Evolutionary conservation across 2,888 invertebrate genomes (phyloP).

Genomic region (Pyrrhosoma nymphula): DNA sequence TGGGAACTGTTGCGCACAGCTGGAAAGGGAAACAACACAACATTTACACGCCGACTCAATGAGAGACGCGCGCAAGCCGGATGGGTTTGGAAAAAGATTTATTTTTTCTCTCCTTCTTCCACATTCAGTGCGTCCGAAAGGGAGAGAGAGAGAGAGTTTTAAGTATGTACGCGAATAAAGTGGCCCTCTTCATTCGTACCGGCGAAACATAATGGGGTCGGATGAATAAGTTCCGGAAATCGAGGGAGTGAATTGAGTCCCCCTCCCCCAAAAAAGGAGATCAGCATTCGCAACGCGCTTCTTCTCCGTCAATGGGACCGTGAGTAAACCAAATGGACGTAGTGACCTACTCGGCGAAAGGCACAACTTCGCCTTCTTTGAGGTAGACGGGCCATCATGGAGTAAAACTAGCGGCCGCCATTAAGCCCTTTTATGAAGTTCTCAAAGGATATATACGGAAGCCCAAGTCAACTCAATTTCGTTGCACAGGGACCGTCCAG

Average conservation of each 20-base stretch:
- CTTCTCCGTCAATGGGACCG: not conserved
- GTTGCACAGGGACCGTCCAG: not conserved
- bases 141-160: not conserved
- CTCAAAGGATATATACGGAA: not conserved
- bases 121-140: not conserved
- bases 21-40: slow-evolving; percentile 56
- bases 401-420: not conserved
- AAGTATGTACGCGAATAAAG: not conserved
- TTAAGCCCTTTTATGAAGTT: not conserved
- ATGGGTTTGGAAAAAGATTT: not conserved
- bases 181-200: not conserved
- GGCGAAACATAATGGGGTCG: not conserved
- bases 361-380: not conserved
- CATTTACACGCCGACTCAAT: slow-evolving; percentile 34
- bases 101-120: not conserved
- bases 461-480: not conserved
- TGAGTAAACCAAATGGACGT: not conserved
- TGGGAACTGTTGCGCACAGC: slow-evolving; percentile 47
- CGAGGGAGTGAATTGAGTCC: slow-evolving; percentile 10
- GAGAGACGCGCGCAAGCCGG: not conserved
- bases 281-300: not conserved
- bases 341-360: not conserved
- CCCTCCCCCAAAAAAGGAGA: not conserved
- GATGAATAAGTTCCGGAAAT: slow-evolving; percentile 24
- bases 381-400: not conserved